Base-by-base conservation (phyloP, 2,797 vertebrate genomes). In the Characodon lateralis region DNA sequence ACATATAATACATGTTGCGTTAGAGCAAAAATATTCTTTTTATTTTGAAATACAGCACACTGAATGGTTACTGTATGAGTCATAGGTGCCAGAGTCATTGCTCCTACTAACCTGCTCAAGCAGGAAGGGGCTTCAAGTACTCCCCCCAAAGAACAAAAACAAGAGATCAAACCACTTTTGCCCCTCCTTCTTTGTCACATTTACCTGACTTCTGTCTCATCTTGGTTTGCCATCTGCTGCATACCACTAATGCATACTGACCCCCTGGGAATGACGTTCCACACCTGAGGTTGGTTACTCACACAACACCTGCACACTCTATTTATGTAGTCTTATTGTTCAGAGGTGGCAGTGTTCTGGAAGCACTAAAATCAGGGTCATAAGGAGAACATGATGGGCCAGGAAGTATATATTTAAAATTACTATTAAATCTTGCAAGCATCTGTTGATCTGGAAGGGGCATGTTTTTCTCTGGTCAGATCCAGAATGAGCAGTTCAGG, bases 221-320 rank as follows among this genome's bases (percentile, higher is more conserved):
- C 78, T 88, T 8, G 71, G 72, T 77, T 84, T 84, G 77, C 89
- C 93, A 94, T 94, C 92, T 93, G 93, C 85, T 91, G 76, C 87
- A 87, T 76, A 80, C 76, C n/a, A 12, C 85, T 90, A 86, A 90
- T 87, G 81, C 83, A 76, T 50, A 63, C 31, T 7, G 18, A 16
- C 76, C 73, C 85, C 83, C 71, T 6, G 84, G 89, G 91, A 89
- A 68, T 51, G 78, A 87, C 2, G 74, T 72, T 81, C 86, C 83
- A 88, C 92, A 93, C 92, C 91, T 93, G 89, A 91, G 91, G 87
- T 85, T 78, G 83, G 14, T 72, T 76, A 89, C 79, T 88, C 89
- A 74, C 80, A 81, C 41, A 77, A 88, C 89, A 88, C 87, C 87
- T 92, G 46, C 24, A 35, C 69, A 61, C 74, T 71, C 78, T 73